Evolutionary conservation across 53 echinoderm and acorn worm species (phyloP), one percentile per base, ranked within the genome.

Genomic region (Henricia sp.): DNA sequence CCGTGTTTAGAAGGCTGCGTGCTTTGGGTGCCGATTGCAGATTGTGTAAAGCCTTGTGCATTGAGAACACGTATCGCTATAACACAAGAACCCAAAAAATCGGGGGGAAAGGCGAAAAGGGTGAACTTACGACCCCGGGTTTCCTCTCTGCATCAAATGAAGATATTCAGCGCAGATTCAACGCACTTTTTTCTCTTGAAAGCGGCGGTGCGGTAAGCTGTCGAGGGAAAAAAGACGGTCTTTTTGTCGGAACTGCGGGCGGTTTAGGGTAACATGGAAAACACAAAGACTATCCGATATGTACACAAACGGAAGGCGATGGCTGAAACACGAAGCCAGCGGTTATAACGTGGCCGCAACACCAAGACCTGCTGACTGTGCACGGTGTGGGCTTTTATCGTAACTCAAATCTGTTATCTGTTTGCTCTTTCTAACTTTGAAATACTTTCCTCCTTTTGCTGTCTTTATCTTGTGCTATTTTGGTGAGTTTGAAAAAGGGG

Each of bases 191-290:
- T 40, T 19, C 26, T 40, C 12, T 25, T 70, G 5, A 59, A 37
- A 6, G 39, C 37, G 42, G 59, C 76, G 3, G 6, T 25, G 32
- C 16, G 40, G 16, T 56, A 35, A 52, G 53, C 52, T 34, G 36
- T 34, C 17, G 32, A 39, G 76, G 35, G 2, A 74, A 76, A 59
- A 76, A 38, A 16, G 6, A 16, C 27, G 13, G 46, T 63, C 64
- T 80, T 80, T 64, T 46, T 80, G 64, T 80, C 52, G 43, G 48
- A 63, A 64, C 80, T 80, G 64, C 63, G 23, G 63, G 80, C 80
- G 80, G 80, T 80, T 80, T 80, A 33, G 80, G 64, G 32, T 80
- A 80, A 80, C 80, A 80, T 64, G 80, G 80, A 62, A 80, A 80
- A 62, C 20, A 62, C 63, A 80, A 63, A 64, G 64, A 6, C 12